Evolutionary conservation across 2,888 invertebrate species (phyloP), one percentile per base, ranked within the genome.

Genomic region (Volucella inanis): DNA sequence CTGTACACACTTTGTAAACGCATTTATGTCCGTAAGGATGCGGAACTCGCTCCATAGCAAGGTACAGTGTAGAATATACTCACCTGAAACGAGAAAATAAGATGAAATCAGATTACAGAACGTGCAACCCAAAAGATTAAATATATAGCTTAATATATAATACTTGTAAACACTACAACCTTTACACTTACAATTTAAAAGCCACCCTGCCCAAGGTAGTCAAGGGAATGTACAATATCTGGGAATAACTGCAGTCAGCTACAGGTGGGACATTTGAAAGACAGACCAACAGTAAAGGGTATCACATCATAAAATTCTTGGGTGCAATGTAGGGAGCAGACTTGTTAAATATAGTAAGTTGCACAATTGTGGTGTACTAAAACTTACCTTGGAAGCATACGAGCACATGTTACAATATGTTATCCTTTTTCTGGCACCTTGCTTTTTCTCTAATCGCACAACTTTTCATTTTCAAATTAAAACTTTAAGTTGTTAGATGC

Each of bases 21-120:
- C 80, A 80, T 84, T 84, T 76, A 67, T 67, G 71, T 85, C 84
- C 80, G 76, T 67, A 80, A 76, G 75, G 71, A 76, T 61, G 67
- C 14, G 31, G 70, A 84, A 84, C 74, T 84, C 75, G 31, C 64
- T 83, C 83, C 57, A 54, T 31, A 6, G 6, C 31, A 31, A 22
- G 3, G 22, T 4, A 22, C 22, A 22, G 22, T 31, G 1, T 6
- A 31, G 54, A 70, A 54, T 65, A 65, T 55, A 80, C 81, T 81
- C 71, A 80, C 84, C 80, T 76, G 76, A 80, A 84, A 79, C 31
- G 57, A 68, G 50, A 79, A 76, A 85, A 80, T 75, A 71, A 85
- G 67, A 85, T 61, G 67, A 76, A 85, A 80, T 80, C 84, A 81
- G 75, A 84, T 80, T 80, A 80, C 57, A 59, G 70, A 77, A 65